Evolutionary conservation across 1,140 invertebrate species (phyloP), one percentile per base, ranked within the genome.

Genomic region (Agrypnia vestita): DNA sequence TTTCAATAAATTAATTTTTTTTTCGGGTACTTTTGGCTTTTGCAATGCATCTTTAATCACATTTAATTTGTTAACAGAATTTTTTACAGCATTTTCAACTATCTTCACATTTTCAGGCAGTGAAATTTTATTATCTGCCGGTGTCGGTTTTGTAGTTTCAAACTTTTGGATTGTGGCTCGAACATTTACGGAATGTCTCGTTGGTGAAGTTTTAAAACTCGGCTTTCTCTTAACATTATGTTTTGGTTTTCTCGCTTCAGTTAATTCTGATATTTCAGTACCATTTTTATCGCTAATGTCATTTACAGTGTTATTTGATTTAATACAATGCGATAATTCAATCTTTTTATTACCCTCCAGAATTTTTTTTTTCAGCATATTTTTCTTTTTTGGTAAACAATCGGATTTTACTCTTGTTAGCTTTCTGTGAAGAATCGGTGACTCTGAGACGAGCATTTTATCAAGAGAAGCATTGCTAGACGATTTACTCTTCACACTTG

Each of bases 341-440:
- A 46, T 1, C n/a, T 67, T 79, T 25, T 67, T 73, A 25, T 64
- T 44, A 44, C 15, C 15, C 43, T 83, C 76, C 15, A 9, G n/a
- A 53, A 19, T 7, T 79, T 79, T 78, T 59, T 80, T 80, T 49
- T 72, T 79, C 11, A 69, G 3, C 56, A 47, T 10, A 61, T 76
- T 81, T 71, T 64, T 79, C 59, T 80, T 83, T 76, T 80, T 81
- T 13, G 73, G 72, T 44, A 84, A 87, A 56, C 86, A 86, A 80
- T 90, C 89, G 47, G 89, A 90, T 84, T 88, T 89, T n/a, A 88
- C 87, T 56, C 88, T 84, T 47, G 87, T 85, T 21, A 90, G 84
- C 69, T 86, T 86, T 76, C 86, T 86, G 85, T 88, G 88, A 12
- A 84, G 86, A 11, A 84, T 84, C n/a, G 85, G 84, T 62, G 81